Conservation (phyloP, 2,888 invertebrate genomes). For the Halocaridina rubra region DNA sequence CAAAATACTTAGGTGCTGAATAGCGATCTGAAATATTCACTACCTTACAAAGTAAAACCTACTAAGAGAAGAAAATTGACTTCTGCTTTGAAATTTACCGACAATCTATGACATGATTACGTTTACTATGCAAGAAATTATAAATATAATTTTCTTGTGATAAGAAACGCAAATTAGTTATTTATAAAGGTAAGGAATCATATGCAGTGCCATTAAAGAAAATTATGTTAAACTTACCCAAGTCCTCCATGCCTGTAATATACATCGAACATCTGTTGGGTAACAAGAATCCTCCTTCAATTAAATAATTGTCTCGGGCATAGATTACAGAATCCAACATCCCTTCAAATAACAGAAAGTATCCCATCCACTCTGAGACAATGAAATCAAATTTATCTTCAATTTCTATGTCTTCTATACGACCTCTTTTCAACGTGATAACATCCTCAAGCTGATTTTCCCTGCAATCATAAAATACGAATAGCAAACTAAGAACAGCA, state of each 20-base stretch:
- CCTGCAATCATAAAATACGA: constrained; percentile 68
- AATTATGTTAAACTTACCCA: too few species aligned
- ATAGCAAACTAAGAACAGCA: neutral
- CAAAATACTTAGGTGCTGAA: too few species aligned
- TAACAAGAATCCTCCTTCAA: constrained; percentile 83
- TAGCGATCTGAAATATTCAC: too few species aligned
- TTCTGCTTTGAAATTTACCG: too few species aligned
- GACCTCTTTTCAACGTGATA: constrained; percentile 84
- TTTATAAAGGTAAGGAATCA: too few species aligned
- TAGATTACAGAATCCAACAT: constrained; percentile 95
- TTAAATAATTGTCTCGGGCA: constrained; percentile 85
- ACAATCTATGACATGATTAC: too few species aligned
- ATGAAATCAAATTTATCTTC: constrained; percentile 79
- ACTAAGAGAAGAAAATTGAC: too few species aligned
- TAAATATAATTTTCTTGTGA: too few species aligned
- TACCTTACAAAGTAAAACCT: too few species aligned
- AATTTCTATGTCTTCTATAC: constrained; percentile 82
- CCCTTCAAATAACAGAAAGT: constrained; percentile 94
- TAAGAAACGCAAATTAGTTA: too few species aligned
- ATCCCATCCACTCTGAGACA: constrained; percentile 99
- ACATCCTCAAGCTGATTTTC: constrained; percentile 81
- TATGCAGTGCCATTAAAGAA: too few species aligned
- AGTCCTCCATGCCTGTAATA: constrained; percentile 83
- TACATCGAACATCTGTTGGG: constrained; percentile 88
- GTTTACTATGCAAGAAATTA: too few species aligned